These are phyloP conservation scores for Hemichromis elongatus DNA, from an alignment of 2,113 vertebrate species.

Conservation along the genomic window DNA sequence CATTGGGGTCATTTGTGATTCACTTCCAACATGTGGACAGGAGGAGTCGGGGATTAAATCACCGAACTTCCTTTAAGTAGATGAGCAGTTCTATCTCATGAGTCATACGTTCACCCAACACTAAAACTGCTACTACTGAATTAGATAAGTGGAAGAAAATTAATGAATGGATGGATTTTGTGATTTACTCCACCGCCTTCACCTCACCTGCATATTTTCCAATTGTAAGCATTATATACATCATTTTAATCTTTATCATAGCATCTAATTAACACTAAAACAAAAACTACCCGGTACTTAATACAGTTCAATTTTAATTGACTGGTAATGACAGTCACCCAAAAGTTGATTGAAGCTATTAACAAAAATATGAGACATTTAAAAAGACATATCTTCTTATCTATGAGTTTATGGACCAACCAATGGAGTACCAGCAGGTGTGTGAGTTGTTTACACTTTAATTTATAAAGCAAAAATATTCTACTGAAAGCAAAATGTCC, in stretches of 20 bases:
- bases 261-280: background rate
- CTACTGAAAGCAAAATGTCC: slow-evolving; percentile 25
- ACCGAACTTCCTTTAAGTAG: rapidly evolving
- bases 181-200: background rate
- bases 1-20: background rate
- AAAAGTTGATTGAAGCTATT: background rate
- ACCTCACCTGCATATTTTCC: background rate
- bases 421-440: background rate
- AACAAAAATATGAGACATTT: background rate
- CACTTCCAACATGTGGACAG: background rate
- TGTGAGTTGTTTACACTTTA: background rate
- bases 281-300: background rate
- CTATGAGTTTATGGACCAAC: rapidly evolving
- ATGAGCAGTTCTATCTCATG: rapidly evolving
- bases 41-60: background rate
- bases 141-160: background rate
- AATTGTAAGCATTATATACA: background rate
- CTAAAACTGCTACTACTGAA: background rate
- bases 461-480: slow-evolving; percentile 2
- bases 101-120: background rate
- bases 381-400: background rate
- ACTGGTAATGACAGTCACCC: background rate
- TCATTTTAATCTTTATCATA: background rate
- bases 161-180: background rate
- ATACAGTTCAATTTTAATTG: background rate